Evolutionary conservation across 64 coral and sea anemone genomes (phyloP).

Genomic region (Acropora yongei): DNA sequence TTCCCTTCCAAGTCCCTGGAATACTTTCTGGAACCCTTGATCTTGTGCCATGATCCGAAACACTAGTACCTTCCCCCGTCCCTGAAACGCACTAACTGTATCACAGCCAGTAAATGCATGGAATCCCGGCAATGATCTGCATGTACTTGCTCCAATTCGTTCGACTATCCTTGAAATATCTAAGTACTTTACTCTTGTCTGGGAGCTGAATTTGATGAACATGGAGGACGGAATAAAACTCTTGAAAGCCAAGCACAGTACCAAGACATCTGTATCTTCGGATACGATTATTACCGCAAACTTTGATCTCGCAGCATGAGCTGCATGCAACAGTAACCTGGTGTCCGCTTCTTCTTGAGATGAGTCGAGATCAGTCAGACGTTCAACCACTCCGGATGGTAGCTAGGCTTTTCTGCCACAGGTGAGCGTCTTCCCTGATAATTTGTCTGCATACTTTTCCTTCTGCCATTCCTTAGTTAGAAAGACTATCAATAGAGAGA

Average conservation of each 20-base stretch:
- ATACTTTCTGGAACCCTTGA: background rate
- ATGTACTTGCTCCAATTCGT: slow-evolving; percentile 21
- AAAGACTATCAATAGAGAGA: no score
- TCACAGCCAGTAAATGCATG: slow-evolving; percentile 76
- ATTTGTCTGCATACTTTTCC: slow-evolving; percentile 27
- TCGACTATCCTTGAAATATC: slow-evolving; percentile 47
- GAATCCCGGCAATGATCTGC: slow-evolving; percentile 58
- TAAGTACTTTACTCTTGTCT: slow-evolving; percentile 61
- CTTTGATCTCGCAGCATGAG: slow-evolving; percentile 9
- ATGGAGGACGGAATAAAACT: no score
- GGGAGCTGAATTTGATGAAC: slow-evolving; percentile 43
- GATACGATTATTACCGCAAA: slow-evolving; percentile 24
- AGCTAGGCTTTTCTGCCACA: slow-evolving; percentile 30
- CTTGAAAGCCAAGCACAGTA: no score
- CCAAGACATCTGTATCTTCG: slow-evolving; percentile 25
- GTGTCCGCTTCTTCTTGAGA: slow-evolving; percentile 51
- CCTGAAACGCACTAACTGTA: slow-evolving; percentile 65
- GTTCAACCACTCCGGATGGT: background rate
- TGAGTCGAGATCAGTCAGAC: slow-evolving; percentile 22
- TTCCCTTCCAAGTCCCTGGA: slow-evolving; percentile 42
- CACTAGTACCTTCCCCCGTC: slow-evolving; percentile 27
- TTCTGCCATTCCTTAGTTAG: slow-evolving; percentile 54
- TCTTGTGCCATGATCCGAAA: background rate
- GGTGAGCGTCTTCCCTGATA: slow-evolving; percentile 46
- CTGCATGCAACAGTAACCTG: slow-evolving; percentile 29